Evolutionary conservation across 2,888 invertebrate genomes (phyloP).

Genomic region (Sericinus montela): DNA sequence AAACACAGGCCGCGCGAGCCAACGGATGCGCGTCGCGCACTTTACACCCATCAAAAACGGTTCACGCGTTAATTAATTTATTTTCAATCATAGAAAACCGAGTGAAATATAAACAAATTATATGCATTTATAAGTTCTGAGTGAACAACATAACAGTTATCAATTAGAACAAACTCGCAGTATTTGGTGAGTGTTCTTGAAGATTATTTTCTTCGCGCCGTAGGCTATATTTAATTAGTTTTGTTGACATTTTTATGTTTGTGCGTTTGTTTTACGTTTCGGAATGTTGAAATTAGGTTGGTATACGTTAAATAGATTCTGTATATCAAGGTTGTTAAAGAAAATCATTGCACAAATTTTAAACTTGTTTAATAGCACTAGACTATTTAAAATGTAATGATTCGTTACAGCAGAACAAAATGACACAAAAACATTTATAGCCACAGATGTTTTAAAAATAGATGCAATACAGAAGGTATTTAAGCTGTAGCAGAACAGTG

Average conservation of each 20-base stretch:
- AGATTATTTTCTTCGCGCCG: conserved; percentile 16
- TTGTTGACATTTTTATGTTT: conserved; percentile 48
- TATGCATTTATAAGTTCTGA: conserved; percentile 36
- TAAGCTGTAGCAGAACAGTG: conserved; percentile 4
- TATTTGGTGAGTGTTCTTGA: conserved; percentile 44
- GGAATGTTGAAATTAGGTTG: too few relatives aligned
- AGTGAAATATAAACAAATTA: conserved; percentile 53
- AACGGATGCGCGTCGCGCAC: conserved; percentile 24
- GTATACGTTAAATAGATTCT: too few relatives aligned
- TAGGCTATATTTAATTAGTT: conserved; percentile 25
- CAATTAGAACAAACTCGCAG: conserved; percentile 18
- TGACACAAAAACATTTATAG: too few relatives aligned
- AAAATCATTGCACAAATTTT: too few relatives aligned
- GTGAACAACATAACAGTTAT: conserved; percentile 40
- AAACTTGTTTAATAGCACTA: too few relatives aligned
- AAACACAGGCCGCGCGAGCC: conserved; percentile 31
- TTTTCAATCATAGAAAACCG: conserved; percentile 66
- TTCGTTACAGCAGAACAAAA: too few relatives aligned
- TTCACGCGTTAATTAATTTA: conserved; percentile 53
- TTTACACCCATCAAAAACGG: conserved; percentile 22
- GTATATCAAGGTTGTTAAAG: too few relatives aligned
- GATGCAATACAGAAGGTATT: conserved; percentile 8
- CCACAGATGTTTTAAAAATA: conserved; percentile 5
- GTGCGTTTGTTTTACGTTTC: conserved; percentile 23
- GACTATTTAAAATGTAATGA: too few relatives aligned